Base-by-base conservation (phyloP, 2,888 invertebrate species). In the Gymnoscelis rufifasciata region DNA sequence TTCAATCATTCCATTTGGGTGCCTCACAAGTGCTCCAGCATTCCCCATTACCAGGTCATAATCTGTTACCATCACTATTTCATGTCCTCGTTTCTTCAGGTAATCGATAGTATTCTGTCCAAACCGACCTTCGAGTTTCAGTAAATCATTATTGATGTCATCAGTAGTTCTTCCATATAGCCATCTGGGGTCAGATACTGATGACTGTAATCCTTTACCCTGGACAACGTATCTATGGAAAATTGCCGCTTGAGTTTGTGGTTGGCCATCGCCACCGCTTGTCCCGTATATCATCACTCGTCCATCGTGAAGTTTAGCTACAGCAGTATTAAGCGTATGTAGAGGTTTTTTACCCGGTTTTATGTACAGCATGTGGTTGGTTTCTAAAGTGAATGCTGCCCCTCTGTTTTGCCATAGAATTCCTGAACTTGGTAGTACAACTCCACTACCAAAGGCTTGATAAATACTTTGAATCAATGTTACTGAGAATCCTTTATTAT, bases 351-450 rank as follows among this genome's bases (percentile, higher is more conserved):
- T 87, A 0, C 84, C 84, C 4, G 86, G 83, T 24, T 68, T 65
- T n/a, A 87, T 40, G 7, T 59, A 61, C 7, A 74, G 51, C 44
- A 84, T 65, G 40, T 78, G 66, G 30, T 74, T 55, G 24, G 67
- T 62, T 2, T 78, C 58, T 15, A 87, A 62, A 30, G 62, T 69
- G 51, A 78, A 87, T 0, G 75, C 54, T 11, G 69, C 50, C 3
- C 86, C 87, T 38, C 87, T 71, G 45, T 87, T 84, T 1, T 87
- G 84, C 81, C 83, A 86, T 15, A 83, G 43, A 46, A 87, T 83
- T 15, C 87, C 87, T 12, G 84, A 83, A 45, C 66, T 67, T 0
- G 87, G 87, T 36, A 87, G 64, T 27, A 87, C 56, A 8, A 86
- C 67, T 1, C 71, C 74, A 58, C 87, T 86, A 0, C 87, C 87